A percentile compares a stretch with the other conserved stretches of the same genome.
These are phyloP conservation scores for Molorchus minor DNA, from an alignment of 2,888 invertebrate species.

Conservation along the genomic window DNA sequence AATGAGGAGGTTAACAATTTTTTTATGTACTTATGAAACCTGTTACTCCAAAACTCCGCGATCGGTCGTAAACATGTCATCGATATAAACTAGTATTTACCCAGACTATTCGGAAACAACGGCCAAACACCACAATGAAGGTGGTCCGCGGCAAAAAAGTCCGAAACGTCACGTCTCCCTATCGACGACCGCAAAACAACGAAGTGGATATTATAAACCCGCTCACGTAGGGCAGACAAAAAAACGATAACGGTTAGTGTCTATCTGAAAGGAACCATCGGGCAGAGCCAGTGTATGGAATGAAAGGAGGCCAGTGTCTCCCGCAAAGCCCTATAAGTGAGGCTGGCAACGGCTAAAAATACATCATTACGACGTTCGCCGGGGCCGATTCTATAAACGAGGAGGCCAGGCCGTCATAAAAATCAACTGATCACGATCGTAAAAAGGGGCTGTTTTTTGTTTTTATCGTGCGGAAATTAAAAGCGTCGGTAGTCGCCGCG, in stretches of 20 bases:
- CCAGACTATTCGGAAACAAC: too few species aligned
- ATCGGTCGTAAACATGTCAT: too few species aligned
- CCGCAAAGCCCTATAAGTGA: slow-evolving; percentile 20
- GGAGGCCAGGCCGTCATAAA: slow-evolving; percentile 4
- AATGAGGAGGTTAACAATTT: too few species aligned
- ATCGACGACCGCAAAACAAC: too few species aligned
- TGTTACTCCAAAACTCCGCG: too few species aligned
- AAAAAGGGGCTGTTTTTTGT: background rate
- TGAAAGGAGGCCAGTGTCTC: slow-evolving; percentile 12
- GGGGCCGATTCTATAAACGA: slow-evolving; percentile 9
- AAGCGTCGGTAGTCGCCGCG: background rate
- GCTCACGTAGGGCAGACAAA: background rate
- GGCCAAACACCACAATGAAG: too few species aligned
- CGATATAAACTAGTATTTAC: too few species aligned
- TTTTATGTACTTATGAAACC: too few species aligned
- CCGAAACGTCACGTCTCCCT: too few species aligned
- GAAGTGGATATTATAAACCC: too few species aligned
- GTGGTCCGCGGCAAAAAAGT: too few species aligned
- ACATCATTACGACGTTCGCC: slow-evolving; percentile 7
- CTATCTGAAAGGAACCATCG: background rate
- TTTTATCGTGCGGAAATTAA: slow-evolving; percentile 16
- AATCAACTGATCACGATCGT: slow-evolving; percentile 3
- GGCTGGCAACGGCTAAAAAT: slow-evolving; percentile 15
- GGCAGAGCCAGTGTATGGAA: background rate
- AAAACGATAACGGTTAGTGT: slow-evolving; percentile 1